phyloP scores from a whole-genome alignment of 2,797 vertebrate species.

The Falco concolor region DNA sequence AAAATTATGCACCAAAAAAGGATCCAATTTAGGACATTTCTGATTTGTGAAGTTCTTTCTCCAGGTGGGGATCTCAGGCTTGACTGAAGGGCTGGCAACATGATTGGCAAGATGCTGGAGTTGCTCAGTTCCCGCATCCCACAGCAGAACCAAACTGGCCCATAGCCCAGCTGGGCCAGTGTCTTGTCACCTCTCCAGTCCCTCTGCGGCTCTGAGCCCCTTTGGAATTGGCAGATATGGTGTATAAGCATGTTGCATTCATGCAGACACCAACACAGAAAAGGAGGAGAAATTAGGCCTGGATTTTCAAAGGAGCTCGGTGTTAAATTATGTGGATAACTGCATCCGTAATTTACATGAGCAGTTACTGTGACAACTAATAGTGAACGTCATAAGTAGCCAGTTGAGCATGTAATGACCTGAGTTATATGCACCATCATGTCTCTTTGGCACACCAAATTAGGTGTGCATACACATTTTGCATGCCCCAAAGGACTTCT shows the following conservation, averaged over 20 bases:
- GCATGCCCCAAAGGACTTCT: slow-evolving; percentile 24
- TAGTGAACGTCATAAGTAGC: slow-evolving; percentile 25
- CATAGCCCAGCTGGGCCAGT: background rate
- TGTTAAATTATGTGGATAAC: slow-evolving; percentile 47
- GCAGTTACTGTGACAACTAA: slow-evolving; percentile 65
- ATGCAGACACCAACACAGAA: background rate
- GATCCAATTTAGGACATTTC: slow-evolving; percentile 64
- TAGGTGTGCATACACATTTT: slow-evolving; percentile 45
- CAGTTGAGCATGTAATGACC: slow-evolving; percentile 54
- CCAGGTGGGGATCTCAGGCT: slow-evolving; percentile 59
- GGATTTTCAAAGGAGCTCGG: slow-evolving; percentile 10
- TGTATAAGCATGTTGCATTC: background rate
- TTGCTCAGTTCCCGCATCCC: background rate
- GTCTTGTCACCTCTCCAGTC: background rate
- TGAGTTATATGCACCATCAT: slow-evolving; percentile 33
- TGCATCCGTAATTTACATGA: slow-evolving; percentile 31
- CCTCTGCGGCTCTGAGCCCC: background rate
- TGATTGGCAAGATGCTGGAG: background rate
- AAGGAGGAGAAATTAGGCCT: background rate
- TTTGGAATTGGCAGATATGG: background rate
- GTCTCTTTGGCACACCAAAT: slow-evolving; percentile 43
- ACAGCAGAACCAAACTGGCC: background rate
- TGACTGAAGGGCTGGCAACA: slow-evolving; percentile 28
- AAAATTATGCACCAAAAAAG: slow-evolving; percentile 62
- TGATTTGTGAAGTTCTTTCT: slow-evolving; percentile 59